A percentile compares a stretch with the other conserved stretches of the same genome.
These are phyloP conservation scores for Helobdella robusta DNA, from an alignment of 2,888 invertebrate species.

Conservation along the genomic window DNA sequence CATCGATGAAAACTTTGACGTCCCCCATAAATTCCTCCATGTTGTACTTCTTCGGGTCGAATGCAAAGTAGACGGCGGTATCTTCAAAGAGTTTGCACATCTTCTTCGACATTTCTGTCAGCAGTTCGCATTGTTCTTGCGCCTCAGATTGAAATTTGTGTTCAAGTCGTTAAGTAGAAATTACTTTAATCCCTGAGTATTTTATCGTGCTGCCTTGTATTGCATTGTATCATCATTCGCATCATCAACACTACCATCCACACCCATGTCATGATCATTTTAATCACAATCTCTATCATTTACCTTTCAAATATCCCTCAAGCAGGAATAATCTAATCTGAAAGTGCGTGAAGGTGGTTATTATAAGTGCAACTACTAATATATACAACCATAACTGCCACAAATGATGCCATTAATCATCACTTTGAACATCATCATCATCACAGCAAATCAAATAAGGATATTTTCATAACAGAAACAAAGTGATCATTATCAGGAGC, in stretches of 20 bases:
- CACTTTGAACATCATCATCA: background rate
- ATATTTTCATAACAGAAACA: constrained; percentile 76
- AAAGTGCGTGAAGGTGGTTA: no score
- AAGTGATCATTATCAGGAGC: constrained; percentile 60
- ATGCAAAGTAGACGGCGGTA: constrained; percentile 72
- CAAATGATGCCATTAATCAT: background rate
- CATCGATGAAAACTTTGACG: constrained; percentile 84
- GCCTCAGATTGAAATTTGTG: constrained; percentile 66
- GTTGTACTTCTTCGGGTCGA: constrained; percentile 83
- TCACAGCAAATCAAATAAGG: constrained; percentile 52
- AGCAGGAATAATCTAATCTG: no score
- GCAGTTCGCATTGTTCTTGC: constrained; percentile 72
- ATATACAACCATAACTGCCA: no score
- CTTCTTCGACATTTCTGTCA: constrained; percentile 85
- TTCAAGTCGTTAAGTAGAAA: background rate
- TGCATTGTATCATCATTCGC: no score
- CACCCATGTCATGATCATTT: no score
- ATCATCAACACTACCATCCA: no score
- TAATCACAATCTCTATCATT: no score
- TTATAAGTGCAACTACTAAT: no score
- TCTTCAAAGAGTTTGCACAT: constrained; percentile 69
- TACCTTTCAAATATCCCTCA: no score
- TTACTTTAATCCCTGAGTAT: no score
- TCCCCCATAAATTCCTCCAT: constrained; percentile 92
- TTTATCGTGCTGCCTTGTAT: no score